These are phyloP conservation scores for Callimorpha dominula DNA, from an alignment of 2,888 invertebrate genomes.

Conservation along the genomic window DNA sequence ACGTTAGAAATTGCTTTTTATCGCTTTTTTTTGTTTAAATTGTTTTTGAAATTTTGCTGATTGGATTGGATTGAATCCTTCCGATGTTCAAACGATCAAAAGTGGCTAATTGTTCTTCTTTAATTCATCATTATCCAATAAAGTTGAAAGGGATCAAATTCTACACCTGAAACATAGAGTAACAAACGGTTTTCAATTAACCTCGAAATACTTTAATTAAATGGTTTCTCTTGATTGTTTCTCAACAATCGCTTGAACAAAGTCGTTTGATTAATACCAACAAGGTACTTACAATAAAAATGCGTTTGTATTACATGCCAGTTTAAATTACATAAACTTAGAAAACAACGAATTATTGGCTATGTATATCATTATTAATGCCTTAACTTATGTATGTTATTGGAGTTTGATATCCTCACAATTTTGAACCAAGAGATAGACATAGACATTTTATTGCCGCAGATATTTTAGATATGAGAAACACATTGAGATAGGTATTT, in stretches of 20 bases:
- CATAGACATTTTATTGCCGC: not conserved
- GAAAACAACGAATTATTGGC: not conserved
- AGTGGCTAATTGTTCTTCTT: not conserved
- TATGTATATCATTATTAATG: not conserved
- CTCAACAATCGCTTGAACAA: not conserved
- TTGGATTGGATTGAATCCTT: not conserved
- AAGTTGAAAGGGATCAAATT: not conserved
- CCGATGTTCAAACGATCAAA: not conserved
- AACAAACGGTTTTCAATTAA: not conserved
- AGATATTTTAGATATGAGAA: not conserved
- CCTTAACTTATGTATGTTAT: too few relatives aligned
- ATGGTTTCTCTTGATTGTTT: conserved; percentile 2
- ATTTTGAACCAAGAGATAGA: not conserved
- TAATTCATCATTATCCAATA: not conserved
- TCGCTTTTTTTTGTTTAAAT: too few relatives aligned
- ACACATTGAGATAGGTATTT: not conserved
- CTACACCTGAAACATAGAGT: not conserved
- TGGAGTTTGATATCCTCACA: not conserved
- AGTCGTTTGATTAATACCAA: not conserved
- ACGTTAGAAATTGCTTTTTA: too few relatives aligned
- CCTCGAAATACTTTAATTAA: conserved; percentile 4
- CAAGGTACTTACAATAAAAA: not conserved
- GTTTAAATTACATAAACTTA: not conserved
- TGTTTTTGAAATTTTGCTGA: too few relatives aligned
- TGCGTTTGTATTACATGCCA: not conserved